Base-by-base conservation (phyloP, 2,888 invertebrate genomes). In the Tricholauxania praeusta region DNA sequence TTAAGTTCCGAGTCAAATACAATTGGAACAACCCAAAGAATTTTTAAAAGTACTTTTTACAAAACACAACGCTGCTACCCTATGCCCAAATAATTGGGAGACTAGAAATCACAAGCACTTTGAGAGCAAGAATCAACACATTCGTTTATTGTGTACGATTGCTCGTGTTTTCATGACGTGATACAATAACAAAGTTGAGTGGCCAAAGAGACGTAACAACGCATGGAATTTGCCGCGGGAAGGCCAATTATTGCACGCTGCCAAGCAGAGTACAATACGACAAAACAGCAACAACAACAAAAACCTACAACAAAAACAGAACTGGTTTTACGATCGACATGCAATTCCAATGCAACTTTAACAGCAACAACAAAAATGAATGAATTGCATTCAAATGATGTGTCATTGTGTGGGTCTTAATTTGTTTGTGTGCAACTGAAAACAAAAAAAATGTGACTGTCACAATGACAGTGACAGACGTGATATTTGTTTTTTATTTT, bases 201-300 rank as follows among this genome's bases (percentile, higher is more conserved):
- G 47, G 32, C 51, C 28, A 47, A 10, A 64, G 39, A 57, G 22
- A 39, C 55, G 51, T 14, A 53, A 52, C 49, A 22, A 39, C 52
- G 68, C 72, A 53, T 59, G 68, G 62, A 63, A 68, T 72, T 52
- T 60, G 62, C 19, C 53, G 51, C 62, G 22, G 55, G 32, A 55
- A 57, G 67, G 28, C 39, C 39, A 67, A 53, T 59, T 32, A 72
- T 64, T 52, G 60, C 65, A 60, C 19, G 70, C 62, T 74, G 75
- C 63, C 39, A 55, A 17, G 55, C 55, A 12, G 17, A 17, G 19
- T 19, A 55, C n/a, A 55, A 6, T 10, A 74, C 70, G 76, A 57
- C 71, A 65, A 28, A 28, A 55, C 68, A 68, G 57, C 71, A 72
- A 57, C 49, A 69, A n/a, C n/a, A n/a, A n/a, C 51, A 73, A 72